Evolutionary conservation across 1,140 invertebrate species (phyloP).

Genomic region (Nautilus pompilius): DNA sequence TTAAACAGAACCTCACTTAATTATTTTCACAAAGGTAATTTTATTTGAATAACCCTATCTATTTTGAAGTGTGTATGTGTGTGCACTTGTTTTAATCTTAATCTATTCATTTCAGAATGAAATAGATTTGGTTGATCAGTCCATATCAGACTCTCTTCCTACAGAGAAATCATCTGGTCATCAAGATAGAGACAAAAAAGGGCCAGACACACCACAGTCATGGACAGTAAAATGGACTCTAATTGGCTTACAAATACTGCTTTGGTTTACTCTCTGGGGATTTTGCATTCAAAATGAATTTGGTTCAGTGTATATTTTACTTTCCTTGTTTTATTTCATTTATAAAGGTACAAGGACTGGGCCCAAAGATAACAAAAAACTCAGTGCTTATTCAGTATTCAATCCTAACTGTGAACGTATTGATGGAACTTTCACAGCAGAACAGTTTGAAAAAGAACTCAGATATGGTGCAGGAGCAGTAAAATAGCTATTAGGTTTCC

Average conservation of each 20-base stretch:
- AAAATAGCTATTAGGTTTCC: conserved; percentile 1
- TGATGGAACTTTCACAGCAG: conserved; percentile 89
- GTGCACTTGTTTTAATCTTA: too few species aligned
- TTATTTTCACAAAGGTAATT: too few species aligned
- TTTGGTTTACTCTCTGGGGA: conserved; percentile 67
- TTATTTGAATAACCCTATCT: too few species aligned
- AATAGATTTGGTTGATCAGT: too few species aligned
- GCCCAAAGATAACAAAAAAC: conserved; percentile 65
- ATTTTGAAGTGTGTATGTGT: too few species aligned
- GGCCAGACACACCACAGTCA: too few species aligned
- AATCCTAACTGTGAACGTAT: conserved; percentile 91
- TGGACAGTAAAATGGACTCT: too few species aligned
- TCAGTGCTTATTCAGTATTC: conserved; percentile 97
- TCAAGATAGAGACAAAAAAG: too few species aligned
- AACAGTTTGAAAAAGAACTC: conserved; percentile 88
- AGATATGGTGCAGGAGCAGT: conserved; percentile 29
- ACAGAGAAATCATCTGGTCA: too few species aligned
- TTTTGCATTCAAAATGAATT: conserved; percentile 79
- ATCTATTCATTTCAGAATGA: too few species aligned
- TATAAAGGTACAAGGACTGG: conserved; percentile 75
- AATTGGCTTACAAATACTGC: conserved; percentile 39
- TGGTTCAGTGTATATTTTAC: conserved; percentile 83
- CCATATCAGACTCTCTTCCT: too few species aligned
- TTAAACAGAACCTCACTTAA: too few species aligned
- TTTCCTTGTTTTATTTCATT: conserved; percentile 76